Percentiles rank a stretch among this genome's conserved stretches.
Evolutionary conservation across 2,888 invertebrate genomes (phyloP).

Genomic region (Mycogona germanica): DNA sequence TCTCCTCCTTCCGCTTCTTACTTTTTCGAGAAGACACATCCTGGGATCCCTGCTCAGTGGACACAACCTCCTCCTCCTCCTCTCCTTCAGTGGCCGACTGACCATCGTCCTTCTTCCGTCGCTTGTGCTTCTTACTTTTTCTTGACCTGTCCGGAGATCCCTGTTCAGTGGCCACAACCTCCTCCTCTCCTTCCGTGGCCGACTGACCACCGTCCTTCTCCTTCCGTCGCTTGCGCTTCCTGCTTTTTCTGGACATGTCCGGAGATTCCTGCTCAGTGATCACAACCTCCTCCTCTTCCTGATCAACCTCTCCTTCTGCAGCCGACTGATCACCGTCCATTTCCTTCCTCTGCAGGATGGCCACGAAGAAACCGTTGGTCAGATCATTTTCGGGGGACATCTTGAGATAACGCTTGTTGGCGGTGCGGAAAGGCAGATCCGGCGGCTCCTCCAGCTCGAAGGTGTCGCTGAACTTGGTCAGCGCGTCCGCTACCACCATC

Average conservation of each 20-base stretch:
- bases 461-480: slow-evolving; percentile 36
- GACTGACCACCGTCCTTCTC: not conserved
- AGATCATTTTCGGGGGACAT: slow-evolving; percentile 59
- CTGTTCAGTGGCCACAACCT: not conserved
- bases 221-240: not conserved
- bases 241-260: no score
- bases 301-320: not conserved
- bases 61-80: not conserved
- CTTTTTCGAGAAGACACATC: not conserved
- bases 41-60: no score
- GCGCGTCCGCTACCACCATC: slow-evolving; percentile 62
- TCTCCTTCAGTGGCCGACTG: not conserved
- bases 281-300: not conserved
- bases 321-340: not conserved
- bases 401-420: slow-evolving; percentile 47
- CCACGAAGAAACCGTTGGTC: slow-evolving; percentile 92
- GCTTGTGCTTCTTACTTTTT: not conserved
- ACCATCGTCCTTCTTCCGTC: not conserved
- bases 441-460: slow-evolving; percentile 23
- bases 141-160: not conserved
- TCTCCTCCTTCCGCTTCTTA: not conserved
- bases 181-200: not conserved
- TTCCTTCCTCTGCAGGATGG: slow-evolving; percentile 50
- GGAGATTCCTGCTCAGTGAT: no score
- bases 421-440: slow-evolving; percentile 2